Evolutionary conservation across 1,140 invertebrate genomes (phyloP).

Genomic region (Drepana arcuata): DNA sequence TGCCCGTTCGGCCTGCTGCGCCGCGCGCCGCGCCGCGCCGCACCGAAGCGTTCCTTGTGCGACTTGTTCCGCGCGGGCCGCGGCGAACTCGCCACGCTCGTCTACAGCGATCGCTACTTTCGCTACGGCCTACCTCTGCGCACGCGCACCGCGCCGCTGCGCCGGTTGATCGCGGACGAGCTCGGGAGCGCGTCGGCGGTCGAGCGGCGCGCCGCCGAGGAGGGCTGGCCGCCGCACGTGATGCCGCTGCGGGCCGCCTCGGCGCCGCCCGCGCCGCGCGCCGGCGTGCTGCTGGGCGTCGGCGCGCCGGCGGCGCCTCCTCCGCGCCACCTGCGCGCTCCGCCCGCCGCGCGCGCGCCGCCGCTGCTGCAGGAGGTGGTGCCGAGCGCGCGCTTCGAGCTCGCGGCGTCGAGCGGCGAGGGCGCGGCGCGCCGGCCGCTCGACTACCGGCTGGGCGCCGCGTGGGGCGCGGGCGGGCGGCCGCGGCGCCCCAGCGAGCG

Average conservation of each 20-base stretch:
- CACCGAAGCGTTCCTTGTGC: slow-evolving; percentile 12
- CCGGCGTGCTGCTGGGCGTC: slow-evolving; percentile 6
- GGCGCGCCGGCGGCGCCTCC: slow-evolving; percentile 2
- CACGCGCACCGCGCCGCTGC: slow-evolving; percentile 19
- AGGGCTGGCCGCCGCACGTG: not conserved
- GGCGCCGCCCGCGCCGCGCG: slow-evolving; percentile 4
- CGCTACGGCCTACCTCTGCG: slow-evolving; percentile 37
- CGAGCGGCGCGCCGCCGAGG: slow-evolving; percentile 12
- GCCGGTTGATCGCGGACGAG: slow-evolving; percentile 12
- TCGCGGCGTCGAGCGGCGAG: not conserved
- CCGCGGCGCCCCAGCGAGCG: slow-evolving; percentile 9
- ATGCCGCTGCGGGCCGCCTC: slow-evolving; percentile 7
- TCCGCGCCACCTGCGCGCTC: slow-evolving; percentile 1
- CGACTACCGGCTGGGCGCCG: slow-evolving; percentile 4
- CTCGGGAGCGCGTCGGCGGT: slow-evolving; percentile 5
- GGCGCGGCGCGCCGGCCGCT: not conserved
- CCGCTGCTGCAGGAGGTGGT: not conserved
- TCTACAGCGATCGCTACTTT: slow-evolving; percentile 65
- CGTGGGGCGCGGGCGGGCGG: slow-evolving; percentile 2
- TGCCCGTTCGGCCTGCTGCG: slow-evolving; percentile 9
- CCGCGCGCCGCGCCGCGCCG: slow-evolving; percentile 7
- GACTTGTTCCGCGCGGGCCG: slow-evolving; percentile 11
- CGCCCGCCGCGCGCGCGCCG: not conserved
- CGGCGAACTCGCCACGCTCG: slow-evolving; percentile 32
- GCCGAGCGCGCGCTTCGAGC: not conserved